These are phyloP conservation scores for Apteryx owenii DNA, from an alignment of 2,113 vertebrate species.

Conservation along the genomic window DNA sequence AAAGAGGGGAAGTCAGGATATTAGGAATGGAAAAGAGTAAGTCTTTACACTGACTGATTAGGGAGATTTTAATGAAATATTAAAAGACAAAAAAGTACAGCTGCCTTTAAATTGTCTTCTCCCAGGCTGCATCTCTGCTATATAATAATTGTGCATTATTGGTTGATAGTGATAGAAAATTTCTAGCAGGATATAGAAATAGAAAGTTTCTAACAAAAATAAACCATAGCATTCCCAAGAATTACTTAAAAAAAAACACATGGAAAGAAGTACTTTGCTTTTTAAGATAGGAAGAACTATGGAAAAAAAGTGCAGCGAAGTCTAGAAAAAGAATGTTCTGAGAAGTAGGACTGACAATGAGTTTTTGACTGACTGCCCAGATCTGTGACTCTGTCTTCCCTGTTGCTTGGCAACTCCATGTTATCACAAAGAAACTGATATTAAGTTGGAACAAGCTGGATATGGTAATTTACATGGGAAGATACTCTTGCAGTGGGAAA, in stretches of 20 bases:
- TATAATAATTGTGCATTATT: background rate
- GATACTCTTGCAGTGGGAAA: slow-evolving; percentile 67
- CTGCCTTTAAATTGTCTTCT: background rate
- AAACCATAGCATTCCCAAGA: slow-evolving; percentile 17
- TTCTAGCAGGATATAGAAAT: background rate
- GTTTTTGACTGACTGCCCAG: slow-evolving; percentile 69
- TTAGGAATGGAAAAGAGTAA: background rate
- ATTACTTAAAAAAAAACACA: background rate
- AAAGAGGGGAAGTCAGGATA: background rate
- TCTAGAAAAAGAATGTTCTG: slow-evolving; percentile 58
- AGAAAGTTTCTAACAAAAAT: slow-evolving; percentile 39
- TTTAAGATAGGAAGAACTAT: slow-evolving; percentile 8
- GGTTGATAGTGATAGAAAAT: background rate
- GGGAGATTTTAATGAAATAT: background rate
- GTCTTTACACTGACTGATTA: background rate
- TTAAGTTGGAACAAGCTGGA: slow-evolving; percentile 72
- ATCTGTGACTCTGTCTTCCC: slow-evolving; percentile 63
- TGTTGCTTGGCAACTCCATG: slow-evolving; percentile 74
- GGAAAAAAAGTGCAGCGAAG: slow-evolving; percentile 25
- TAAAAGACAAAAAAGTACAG: background rate
- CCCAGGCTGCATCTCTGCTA: background rate
- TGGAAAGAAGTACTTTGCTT: background rate
- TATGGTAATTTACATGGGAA: slow-evolving; percentile 74
- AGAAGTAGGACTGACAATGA: slow-evolving; percentile 47
- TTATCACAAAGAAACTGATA: slow-evolving; percentile 73